Conservation (phyloP, 2,113 vertebrate species). For the Taurulus bubalis region DNA sequence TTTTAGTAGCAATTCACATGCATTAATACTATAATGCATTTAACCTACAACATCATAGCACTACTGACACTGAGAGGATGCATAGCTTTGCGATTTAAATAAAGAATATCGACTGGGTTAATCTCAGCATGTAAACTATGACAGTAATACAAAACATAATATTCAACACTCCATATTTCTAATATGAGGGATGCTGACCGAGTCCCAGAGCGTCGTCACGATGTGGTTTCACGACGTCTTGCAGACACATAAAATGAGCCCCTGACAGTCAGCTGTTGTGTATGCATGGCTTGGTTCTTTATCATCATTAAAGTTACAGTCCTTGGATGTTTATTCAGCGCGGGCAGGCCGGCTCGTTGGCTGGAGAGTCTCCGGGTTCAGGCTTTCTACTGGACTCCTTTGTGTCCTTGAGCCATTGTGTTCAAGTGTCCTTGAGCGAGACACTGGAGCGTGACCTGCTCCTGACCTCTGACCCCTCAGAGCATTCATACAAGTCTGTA, state of each 20-base stretch:
- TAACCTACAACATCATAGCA: too few relatives aligned
- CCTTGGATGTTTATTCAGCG: conserved; percentile 13
- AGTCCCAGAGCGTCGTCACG: not conserved
- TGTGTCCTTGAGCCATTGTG: conserved; percentile 18
- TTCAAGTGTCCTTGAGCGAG: conserved; percentile 44
- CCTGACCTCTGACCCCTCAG: conserved; percentile 20
- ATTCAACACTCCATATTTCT: too few relatives aligned
- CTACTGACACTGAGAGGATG: too few relatives aligned
- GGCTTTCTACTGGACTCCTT: conserved; percentile 7
- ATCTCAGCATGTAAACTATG: too few relatives aligned
- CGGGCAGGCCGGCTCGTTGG: conserved; percentile 8
- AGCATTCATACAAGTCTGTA: not conserved
- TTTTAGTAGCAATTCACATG: too few relatives aligned
- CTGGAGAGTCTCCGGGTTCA: too few relatives aligned
- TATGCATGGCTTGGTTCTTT: not conserved
- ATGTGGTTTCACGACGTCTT: conserved; percentile 19
- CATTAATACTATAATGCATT: too few relatives aligned
- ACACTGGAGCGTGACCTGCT: conserved; percentile 44
- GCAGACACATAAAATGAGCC: conserved; percentile 2
- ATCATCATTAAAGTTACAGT: not conserved
- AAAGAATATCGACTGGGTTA: too few relatives aligned
- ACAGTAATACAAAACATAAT: too few relatives aligned
- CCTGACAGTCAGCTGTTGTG: conserved; percentile 10
- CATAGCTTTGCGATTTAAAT: too few relatives aligned
- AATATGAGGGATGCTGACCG: not conserved